phyloP scores from a whole-genome alignment of 2,113 vertebrate genomes.

The Gobio gobio region DNA sequence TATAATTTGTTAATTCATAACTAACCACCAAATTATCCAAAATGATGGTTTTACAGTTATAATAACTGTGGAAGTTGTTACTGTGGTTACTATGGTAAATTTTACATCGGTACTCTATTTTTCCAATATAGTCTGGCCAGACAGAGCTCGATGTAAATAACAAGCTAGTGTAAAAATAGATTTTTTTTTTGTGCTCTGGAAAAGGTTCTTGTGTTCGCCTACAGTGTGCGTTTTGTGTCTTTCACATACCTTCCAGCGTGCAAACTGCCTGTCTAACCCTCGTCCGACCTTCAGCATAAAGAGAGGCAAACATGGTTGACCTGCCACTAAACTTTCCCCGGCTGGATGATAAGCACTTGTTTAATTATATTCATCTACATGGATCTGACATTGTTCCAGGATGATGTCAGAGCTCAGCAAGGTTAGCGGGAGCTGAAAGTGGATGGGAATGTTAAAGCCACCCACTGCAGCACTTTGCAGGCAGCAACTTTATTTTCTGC shows the following conservation, averaged over 20 bases:
- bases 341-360: constrained; percentile 83
- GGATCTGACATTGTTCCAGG: constrained; percentile 86
- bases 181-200: constrained; percentile 51
- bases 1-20: background rate
- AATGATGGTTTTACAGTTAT: background rate
- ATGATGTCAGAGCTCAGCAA: constrained; percentile 81
- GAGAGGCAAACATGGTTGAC: constrained; percentile 82
- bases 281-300: constrained; percentile 79
- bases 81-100: background rate
- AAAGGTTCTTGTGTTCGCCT: constrained; percentile 51
- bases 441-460: constrained; percentile 59
- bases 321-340: constrained; percentile 74
- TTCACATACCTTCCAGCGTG: constrained; percentile 52
- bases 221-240: constrained; percentile 34
- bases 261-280: constrained; percentile 71
- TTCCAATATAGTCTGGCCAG: background rate
- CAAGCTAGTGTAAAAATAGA: constrained; percentile 49
- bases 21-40: no score
- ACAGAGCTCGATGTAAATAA: constrained; percentile 44
- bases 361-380: constrained; percentile 90
- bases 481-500: constrained; percentile 62
- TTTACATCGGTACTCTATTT: background rate
- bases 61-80: background rate
- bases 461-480: constrained; percentile 56
- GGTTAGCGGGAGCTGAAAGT: constrained; percentile 71